Base-by-base conservation (phyloP, 1,140 invertebrate species). In the Tetraneura akinire region DNA sequence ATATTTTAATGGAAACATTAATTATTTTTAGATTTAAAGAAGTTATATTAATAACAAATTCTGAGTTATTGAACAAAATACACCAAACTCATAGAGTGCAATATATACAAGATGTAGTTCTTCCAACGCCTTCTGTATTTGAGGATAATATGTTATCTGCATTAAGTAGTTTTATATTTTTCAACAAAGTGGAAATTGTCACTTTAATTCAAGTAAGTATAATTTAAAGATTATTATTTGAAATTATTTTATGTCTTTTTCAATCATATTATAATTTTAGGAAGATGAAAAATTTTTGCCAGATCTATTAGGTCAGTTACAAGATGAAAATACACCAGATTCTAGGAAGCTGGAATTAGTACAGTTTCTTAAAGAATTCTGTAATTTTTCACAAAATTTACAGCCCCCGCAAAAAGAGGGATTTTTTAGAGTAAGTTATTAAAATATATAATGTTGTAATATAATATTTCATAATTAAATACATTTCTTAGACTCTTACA, bases 141-240 rank as follows among this genome's bases (percentile, higher is more conserved):
- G 98, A 99, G 85, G 98, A 99, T 85, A 99, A 99, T 86, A 93
- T 99, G 90, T 89, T 99, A 42, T 98, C 96, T 83, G 97, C 96
- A 81, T 88, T 99, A 80, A 96, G 93, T 84, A 98, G 96, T 89
- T 99, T 99, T 89, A 96, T 99, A 86, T 99, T 98, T 89, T 99
- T 99, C 87, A 99, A 99, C 87, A 99, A 99, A 89, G 95, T 98
- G 83, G 98, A 99, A 90, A 99, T 99, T 87, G 97, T 99, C 71
- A 97, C 94, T 82, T 90, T 98, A 84, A 96, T 99, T 85, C 96
- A 98, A 87, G 91, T 92, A 85, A 98, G 42, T 74, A 68, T 26
- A 70, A 26, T 71, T 71, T 18, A n/a, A 29, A 32, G 11, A 21
- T 8, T 14, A 21, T 18, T 0, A 49, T 49, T 32, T 18, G 0